Evolutionary conservation across 2,888 invertebrate genomes (phyloP).

Genomic region (Ormyrus rosae): DNA sequence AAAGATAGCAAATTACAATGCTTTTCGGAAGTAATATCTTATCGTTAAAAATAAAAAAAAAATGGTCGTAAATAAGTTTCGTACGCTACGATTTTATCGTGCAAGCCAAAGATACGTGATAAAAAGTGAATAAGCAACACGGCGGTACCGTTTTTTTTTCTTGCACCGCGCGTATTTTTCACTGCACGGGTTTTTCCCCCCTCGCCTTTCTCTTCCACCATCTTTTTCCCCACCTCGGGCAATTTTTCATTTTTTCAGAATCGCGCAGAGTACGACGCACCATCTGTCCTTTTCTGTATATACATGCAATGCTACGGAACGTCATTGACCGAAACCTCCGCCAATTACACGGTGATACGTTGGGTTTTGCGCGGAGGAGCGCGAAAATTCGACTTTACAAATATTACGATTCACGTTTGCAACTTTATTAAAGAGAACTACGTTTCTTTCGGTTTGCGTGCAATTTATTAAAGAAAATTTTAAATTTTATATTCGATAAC

Average conservation of each 20-base stretch:
- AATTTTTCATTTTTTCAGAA: conserved; percentile 43
- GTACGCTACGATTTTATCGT: neutral
- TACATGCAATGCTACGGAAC: conserved; percentile 8
- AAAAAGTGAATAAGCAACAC: conserved; percentile 7
- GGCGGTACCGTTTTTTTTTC: conserved; percentile 17
- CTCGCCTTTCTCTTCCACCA: no score
- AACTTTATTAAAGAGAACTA: no score
- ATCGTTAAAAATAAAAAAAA: no score
- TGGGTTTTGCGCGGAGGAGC: neutral
- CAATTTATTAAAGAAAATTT: no score
- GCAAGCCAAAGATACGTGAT: conserved; percentile 38
- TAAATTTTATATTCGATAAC: no score
- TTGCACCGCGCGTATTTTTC: neutral
- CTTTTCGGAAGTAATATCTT: neutral
- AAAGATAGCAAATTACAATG: no score
- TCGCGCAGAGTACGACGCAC: neutral
- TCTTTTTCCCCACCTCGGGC: neutral
- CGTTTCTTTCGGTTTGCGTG: no score
- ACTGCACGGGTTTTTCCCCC: no score
- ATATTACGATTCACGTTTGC: no score
- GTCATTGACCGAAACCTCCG: conserved; percentile 45
- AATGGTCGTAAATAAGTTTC: neutral
- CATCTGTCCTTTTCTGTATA: conserved; percentile 14
- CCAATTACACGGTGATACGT: conserved; percentile 45
- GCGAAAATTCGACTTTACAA: conserved; percentile 40